Percentiles rank a stretch among this genome's conserved stretches.
These are phyloP conservation scores for Hesperia comma DNA, from an alignment of 2,888 invertebrate species.

Conservation along the genomic window DNA sequence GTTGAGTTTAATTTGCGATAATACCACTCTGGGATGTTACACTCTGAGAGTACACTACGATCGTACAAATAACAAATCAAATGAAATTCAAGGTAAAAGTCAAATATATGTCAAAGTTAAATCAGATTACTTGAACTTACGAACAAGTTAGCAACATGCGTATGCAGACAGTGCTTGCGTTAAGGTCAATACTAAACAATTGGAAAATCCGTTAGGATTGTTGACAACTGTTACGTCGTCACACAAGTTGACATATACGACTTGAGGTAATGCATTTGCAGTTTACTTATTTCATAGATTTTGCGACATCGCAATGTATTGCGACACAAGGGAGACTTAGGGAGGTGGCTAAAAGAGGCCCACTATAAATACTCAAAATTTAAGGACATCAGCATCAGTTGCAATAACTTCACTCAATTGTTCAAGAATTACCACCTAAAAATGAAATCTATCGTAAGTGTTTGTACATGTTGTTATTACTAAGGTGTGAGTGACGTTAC, in stretches of 20 bases:
- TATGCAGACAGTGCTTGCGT: slow-evolving; percentile 46
- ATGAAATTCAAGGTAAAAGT: too few species aligned
- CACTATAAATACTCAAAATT: slow-evolving; percentile 76
- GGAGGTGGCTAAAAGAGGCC: slow-evolving; percentile 69
- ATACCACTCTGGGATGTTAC: too few species aligned
- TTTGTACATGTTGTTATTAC: slow-evolving; percentile 41
- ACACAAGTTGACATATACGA: slow-evolving; percentile 70
- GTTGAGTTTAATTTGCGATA: too few species aligned
- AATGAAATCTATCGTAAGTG: slow-evolving; percentile 81
- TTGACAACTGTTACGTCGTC: slow-evolving; percentile 74
- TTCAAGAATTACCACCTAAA: slow-evolving; percentile 57
- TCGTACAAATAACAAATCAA: too few species aligned
- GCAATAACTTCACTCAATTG: slow-evolving; percentile 54
- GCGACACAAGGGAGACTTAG: slow-evolving; percentile 67
- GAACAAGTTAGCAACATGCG: slow-evolving; percentile 19
- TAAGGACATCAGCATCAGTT: slow-evolving; percentile 73
- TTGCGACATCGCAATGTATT: slow-evolving; percentile 74
- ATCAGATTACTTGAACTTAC: background rate
- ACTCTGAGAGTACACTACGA: too few species aligned
- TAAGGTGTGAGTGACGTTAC: slow-evolving; percentile 36
- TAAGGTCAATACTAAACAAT: slow-evolving; percentile 65
- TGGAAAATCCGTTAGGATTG: slow-evolving; percentile 70
- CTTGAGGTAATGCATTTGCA: slow-evolving; percentile 76
- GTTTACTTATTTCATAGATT: slow-evolving; percentile 82
- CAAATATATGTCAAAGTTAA: background rate